phyloP scores from a whole-genome alignment of 2,888 invertebrate genomes.

The Dione vanillae region DNA sequence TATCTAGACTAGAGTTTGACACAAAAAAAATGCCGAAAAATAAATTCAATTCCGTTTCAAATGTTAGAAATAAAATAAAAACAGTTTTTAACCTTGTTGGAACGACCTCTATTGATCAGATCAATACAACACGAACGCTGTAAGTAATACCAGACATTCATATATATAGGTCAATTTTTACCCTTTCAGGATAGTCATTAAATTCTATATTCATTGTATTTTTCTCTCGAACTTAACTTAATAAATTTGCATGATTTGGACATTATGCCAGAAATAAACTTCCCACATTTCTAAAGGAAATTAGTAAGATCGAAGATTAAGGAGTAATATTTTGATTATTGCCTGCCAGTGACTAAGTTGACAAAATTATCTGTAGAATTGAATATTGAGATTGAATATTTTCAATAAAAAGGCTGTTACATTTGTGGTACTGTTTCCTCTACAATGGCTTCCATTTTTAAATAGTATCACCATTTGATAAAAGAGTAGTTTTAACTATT shows the following conservation, averaged over 20 bases:
- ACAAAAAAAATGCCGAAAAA: not conserved
- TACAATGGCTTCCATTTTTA: too few species aligned
- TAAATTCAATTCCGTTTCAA: not conserved
- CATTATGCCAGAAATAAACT: too few species aligned
- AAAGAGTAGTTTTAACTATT: too few species aligned
- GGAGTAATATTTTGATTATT: not conserved
- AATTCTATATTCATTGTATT: not conserved
- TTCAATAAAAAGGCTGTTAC: too few species aligned
- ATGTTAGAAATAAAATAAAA: conserved; percentile 4
- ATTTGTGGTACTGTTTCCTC: too few species aligned
- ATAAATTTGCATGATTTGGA: too few species aligned
- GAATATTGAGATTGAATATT: not conserved
- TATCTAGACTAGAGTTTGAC: not conserved
- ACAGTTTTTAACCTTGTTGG: not conserved
- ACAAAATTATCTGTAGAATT: not conserved
- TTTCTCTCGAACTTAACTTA: not conserved
- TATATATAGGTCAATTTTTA: not conserved
- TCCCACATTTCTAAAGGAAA: not conserved
- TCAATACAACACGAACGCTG: not conserved
- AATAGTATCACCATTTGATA: too few species aligned
- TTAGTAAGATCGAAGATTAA: not conserved
- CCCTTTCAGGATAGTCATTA: not conserved
- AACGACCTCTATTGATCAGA: conserved; percentile 5
- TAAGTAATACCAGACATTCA: not conserved
- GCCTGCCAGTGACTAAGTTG: not conserved